Evolutionary conservation across 2,797 vertebrate genomes (phyloP), one percentile per base, ranked within the genome.

Genomic region (Lacerta agilis): DNA sequence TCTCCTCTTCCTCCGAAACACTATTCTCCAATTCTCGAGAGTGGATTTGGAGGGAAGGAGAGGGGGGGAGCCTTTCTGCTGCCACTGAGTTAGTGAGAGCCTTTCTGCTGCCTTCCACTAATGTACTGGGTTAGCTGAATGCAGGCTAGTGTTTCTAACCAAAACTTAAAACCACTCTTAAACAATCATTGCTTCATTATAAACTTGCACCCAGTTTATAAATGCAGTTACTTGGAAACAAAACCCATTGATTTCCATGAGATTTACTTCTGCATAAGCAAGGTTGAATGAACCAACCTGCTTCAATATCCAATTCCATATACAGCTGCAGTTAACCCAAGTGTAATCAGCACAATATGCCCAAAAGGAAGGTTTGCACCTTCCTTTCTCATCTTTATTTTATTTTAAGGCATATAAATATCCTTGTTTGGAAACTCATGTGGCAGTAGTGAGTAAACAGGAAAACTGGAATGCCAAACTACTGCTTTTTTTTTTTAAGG

Each of bases 281-380:
- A 83, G 4, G 18, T 80, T 79, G 43, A 33, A 36, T 43, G 33
- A 73, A 83, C n/a, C 79, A 64, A 80, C 27, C 45, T 9, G 20
- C 29, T 69, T 86, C 69, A 23, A 81, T 38, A 66, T 29, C 36
- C 41, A 75, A n/a, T 69, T 86, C 79, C 43, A 81, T n/a, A 49
- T 23, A 27, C 3, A 66, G 18, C 72, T 3, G 33, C 27, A 73
- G 20, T 41, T 55, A 67, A 69, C 2, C 5, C 20, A 69, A 61
- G 66, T 55, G 25, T 8, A 17, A 77, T 18, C n/a, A 79, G 29
- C 25, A 23, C 8, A 33, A 58, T 41, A 55, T 64, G 64, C 33
- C 20, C 20, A 38, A 67, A 11, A 61, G 55, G 11, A 11, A 61
- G 55, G 11, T 18, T 27, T 73, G 43, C 38, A 64, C 27, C 5